These are phyloP conservation scores for Alfaro cultratus DNA, from an alignment of 2,797 vertebrate species.

Conservation along the genomic window DNA sequence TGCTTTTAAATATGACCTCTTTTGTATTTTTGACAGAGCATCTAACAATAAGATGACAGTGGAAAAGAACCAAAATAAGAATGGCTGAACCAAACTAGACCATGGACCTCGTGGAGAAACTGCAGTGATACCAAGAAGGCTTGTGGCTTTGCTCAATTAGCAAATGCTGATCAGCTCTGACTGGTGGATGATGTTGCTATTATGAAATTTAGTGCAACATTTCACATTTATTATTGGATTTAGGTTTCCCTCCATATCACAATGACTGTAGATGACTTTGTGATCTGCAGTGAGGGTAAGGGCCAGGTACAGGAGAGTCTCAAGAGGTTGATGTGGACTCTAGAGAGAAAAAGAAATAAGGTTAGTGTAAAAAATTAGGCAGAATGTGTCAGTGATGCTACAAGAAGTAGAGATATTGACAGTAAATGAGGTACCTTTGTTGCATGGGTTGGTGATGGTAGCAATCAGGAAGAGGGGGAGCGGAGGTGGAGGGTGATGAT, in stretches of 20 bases:
- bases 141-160: not conserved
- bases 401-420: not conserved
- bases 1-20: not conserved
- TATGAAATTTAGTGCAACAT: not conserved
- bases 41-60: not conserved
- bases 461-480: not conserved
- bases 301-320: not conserved
- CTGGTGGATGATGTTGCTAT: not conserved
- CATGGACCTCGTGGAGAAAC: not conserved
- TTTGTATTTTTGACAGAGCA: not conserved
- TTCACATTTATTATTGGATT: not conserved
- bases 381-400: not conserved
- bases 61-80: not conserved
- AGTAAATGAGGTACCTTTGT: not conserved
- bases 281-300: not conserved
- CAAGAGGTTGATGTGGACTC: not conserved
- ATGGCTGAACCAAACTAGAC: not conserved
- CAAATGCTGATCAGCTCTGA: not conserved
- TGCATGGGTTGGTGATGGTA: not conserved
- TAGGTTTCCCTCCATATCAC: not conserved
- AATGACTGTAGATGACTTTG: not conserved
- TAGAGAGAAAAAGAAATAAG: not conserved
- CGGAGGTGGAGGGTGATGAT: not conserved
- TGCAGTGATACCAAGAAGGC: not conserved
- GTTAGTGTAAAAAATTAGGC: not conserved